These are phyloP conservation scores for Progne subis DNA, from an alignment of 2,113 vertebrate genomes.

Conservation along the genomic window DNA sequence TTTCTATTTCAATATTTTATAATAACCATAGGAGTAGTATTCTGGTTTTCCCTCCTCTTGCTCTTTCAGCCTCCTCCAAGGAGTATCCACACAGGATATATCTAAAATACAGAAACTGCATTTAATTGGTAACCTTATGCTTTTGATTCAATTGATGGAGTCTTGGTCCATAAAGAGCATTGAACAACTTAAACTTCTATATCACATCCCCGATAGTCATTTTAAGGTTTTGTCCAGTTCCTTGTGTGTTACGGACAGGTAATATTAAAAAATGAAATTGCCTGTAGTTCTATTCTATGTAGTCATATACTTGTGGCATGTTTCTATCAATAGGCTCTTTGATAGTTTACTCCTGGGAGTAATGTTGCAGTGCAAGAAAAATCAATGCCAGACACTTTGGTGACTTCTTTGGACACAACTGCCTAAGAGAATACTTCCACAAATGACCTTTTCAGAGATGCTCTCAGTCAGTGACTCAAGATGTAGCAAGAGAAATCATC, in stretches of 20 bases:
- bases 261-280: background rate
- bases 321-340: background rate
- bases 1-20: background rate
- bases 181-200: background rate
- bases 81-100: background rate
- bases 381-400: background rate
- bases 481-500: background rate
- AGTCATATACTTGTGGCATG: background rate
- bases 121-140: background rate
- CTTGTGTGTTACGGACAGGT: background rate
- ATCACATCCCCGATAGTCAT: background rate
- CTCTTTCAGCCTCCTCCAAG: background rate
- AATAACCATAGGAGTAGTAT: background rate
- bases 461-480: background rate
- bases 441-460: slow-evolving; percentile 5
- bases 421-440: background rate
- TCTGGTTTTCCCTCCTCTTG: background rate
- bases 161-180: background rate
- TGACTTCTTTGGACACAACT: background rate
- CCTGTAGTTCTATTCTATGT: background rate
- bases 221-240: background rate
- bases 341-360: background rate
- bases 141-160: background rate
- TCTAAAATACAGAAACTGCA: background rate
- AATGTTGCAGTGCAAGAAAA: background rate